Evolutionary conservation across 2,797 vertebrate genomes (phyloP), one percentile per base, ranked within the genome.

Genomic region (Syngnathus acus): DNA sequence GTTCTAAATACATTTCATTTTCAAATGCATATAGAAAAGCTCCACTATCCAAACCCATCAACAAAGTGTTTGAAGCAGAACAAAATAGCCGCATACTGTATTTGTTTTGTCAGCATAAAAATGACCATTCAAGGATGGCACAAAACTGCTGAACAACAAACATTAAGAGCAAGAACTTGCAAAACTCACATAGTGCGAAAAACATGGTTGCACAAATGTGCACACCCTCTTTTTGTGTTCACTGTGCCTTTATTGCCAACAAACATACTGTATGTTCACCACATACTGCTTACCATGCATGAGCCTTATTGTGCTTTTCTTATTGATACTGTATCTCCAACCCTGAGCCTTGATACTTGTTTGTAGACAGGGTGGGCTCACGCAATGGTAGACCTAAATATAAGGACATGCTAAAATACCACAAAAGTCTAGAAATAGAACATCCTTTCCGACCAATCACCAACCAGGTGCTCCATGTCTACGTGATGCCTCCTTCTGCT

Each of bases 401-500:
- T 83, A 90, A 89, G 86, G 84, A 84, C 84, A 87, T 80, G 89
- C 87, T 87, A 79, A 87, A 84, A 47, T 23, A 82, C 80, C 85
- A 72, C 37, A 73, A 80, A 85, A 79, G 75, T 80, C 84, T 78
- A 82, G 84, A 89, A 90, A 87, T 87, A 88, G 87, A 86, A 83
- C 74, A 77, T 82, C 73, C 80, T 81, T 86, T 84, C 85, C 83
- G 84, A 78, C 84, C 86, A 85, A 86, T 78, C 85, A 73, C 76
- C 81, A 82, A 84, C 87, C 86, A 90, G 87, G 87, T 89, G 87
- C 83, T 70, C 85, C 81, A 74, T 79, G 79, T 87, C 84, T 75
- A 64, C 78, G 65, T 74, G 84, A 70, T 84, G 83, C 84, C 80
- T 73, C 80, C 68, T 70, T 68, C 71, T 65, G 77, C 85, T 77